Evolutionary conservation across 1,140 invertebrate genomes (phyloP).

Genomic region (Calosoma granatense): DNA sequence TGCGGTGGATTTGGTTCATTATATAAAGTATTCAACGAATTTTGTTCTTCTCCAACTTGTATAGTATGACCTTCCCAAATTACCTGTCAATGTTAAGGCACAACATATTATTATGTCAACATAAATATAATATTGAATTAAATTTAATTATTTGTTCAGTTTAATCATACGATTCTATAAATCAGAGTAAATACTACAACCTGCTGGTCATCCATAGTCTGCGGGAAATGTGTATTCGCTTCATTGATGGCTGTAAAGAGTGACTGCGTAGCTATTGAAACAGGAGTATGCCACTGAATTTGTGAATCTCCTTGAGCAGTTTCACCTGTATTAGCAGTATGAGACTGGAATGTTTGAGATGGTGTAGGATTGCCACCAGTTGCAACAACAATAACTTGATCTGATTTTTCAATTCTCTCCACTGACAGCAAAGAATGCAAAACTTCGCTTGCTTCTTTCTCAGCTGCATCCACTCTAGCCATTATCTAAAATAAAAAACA

Average conservation of each 20-base stretch:
- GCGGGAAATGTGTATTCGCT: constrained; percentile 26
- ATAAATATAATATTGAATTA: too few species aligned
- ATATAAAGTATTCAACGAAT: constrained; percentile 25
- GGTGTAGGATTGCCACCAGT: constrained; percentile 15
- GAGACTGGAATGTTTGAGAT: constrained; percentile 24
- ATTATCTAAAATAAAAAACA: constrained; percentile 18
- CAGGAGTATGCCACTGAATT: constrained; percentile 47
- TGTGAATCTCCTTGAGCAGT: constrained; percentile 38
- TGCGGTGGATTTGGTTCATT: constrained; percentile 21
- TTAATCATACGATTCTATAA: too few species aligned
- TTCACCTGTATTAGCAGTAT: constrained; percentile 32
- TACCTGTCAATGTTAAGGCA: constrained; percentile 31
- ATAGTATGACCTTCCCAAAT: constrained; percentile 50
- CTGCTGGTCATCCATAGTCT: constrained; percentile 30
- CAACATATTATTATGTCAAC: too few species aligned
- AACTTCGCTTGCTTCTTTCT: constrained; percentile 56
- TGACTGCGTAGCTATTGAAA: constrained; percentile 33
- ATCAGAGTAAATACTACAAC: constrained; percentile 21
- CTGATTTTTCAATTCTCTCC: constrained; percentile 45
- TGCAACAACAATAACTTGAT: constrained; percentile 15
- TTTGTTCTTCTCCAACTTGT: constrained; percentile 39
- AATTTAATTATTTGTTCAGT: too few species aligned
- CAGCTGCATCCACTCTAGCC: constrained; percentile 36
- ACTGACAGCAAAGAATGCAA: constrained; percentile 51
- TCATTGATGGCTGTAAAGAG: constrained; percentile 30